Percentiles rank a stretch among this genome's conserved stretches.
These are phyloP conservation scores for Hemithea aestivaria DNA, from an alignment of 2,888 invertebrate genomes.

Conservation along the genomic window DNA sequence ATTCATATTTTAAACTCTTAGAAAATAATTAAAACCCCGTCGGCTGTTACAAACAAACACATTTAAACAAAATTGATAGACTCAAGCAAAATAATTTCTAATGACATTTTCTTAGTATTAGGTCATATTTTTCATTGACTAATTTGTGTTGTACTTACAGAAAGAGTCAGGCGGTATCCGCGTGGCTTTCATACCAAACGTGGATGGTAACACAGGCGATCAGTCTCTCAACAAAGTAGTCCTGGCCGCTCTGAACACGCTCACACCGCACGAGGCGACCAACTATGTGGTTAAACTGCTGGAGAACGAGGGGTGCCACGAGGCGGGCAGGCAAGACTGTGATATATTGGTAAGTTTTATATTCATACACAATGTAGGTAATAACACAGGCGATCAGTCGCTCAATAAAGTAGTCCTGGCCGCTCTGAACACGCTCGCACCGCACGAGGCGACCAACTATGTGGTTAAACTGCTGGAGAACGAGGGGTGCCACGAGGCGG, in stretches of 20 bases:
- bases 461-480: slow-evolving; percentile 79
- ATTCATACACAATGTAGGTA: slow-evolving; percentile 85
- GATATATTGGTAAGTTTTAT: slow-evolving; percentile 79
- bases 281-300: slow-evolving; percentile 79
- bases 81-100: no score
- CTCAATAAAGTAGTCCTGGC: slow-evolving; percentile 85
- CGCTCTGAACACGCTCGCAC: slow-evolving; percentile 79
- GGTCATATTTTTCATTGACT: no score
- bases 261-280: slow-evolving; percentile 79
- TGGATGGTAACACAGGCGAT: slow-evolving; percentile 67
- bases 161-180: slow-evolving; percentile 84
- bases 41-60: no score
- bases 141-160: slow-evolving; percentile 43
- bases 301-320: slow-evolving; percentile 75
- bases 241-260: slow-evolving; percentile 81
- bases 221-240: slow-evolving; percentile 84
- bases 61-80: no score
- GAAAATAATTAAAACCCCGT: no score
- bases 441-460: slow-evolving; percentile 79
- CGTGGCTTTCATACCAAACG: slow-evolving; percentile 86
- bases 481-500: slow-evolving; percentile 68
- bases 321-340: slow-evolving; percentile 60
- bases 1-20: no score
- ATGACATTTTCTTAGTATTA: no score
- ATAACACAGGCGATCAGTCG: slow-evolving; percentile 68